Evolutionary conservation across 2,113 vertebrate genomes (phyloP).

Genomic region (Ia io): DNA sequence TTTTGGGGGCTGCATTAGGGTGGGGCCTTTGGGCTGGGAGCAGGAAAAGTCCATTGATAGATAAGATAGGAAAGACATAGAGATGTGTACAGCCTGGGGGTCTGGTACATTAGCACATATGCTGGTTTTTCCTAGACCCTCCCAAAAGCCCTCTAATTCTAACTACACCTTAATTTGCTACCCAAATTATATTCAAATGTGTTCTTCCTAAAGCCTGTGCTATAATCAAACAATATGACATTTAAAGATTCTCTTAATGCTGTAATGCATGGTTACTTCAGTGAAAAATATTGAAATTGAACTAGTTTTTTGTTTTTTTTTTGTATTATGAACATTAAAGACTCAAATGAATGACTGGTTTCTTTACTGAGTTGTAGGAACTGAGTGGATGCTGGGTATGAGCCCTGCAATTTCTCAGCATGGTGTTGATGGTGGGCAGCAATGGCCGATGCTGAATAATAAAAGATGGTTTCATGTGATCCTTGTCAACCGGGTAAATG

Average conservation of each 20-base stretch:
- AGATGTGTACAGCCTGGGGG: background rate
- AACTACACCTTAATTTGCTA: background rate
- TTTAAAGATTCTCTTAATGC: background rate
- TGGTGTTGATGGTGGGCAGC: background rate
- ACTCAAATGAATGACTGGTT: background rate
- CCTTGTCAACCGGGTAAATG: background rate
- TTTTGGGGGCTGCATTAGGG: background rate
- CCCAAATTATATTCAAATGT: background rate
- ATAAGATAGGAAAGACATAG: background rate
- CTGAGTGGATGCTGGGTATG: background rate
- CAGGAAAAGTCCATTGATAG: background rate
- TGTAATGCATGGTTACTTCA: background rate
- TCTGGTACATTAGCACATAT: background rate
- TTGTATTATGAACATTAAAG: background rate
- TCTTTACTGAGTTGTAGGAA: background rate
- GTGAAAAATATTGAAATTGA: background rate
- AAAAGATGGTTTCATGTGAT: constrained; percentile 34
- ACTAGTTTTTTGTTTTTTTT: background rate
- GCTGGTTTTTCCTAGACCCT: background rate
- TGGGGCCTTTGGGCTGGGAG: background rate
- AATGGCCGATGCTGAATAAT: background rate
- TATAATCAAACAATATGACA: background rate
- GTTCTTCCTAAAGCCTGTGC: background rate
- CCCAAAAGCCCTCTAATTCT: background rate
- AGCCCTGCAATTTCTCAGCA: background rate